Evolutionary conservation across 2,888 invertebrate genomes (phyloP), one percentile per base, ranked within the genome.

Genomic region (Eurois occulta): DNA sequence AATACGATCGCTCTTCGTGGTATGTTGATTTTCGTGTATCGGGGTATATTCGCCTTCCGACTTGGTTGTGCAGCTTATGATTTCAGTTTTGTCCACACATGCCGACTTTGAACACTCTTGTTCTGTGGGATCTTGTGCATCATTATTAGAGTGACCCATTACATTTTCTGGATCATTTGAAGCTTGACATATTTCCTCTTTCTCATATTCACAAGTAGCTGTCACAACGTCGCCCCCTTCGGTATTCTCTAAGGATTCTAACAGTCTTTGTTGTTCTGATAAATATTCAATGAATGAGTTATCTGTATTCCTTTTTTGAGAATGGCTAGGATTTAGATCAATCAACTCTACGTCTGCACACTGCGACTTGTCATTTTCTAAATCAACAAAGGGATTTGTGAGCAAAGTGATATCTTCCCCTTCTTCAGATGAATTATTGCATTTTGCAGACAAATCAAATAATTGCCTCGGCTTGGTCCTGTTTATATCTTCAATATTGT

Each of bases 221-320:
- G 32, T 32, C 28, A 64, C 35, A 78, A 8, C 18, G n/a, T 67
- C 55, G 32, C 28, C 55, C 28, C 68, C 75, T 68, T 46, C 62
- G 32, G 43, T 67, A 41, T 52, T 65, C n/a, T 32, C 87, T 75
- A 94, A 88, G 38, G 87, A 90, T 71, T 90, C 74, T 35, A 94
- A 81, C 48, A 95, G 82, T 74, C 91, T 92, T 66, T 92, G 86
- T 89, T 94, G 94, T 35, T 90, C 87, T 55, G 88, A 88, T 65
- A 93, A 88, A 87, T 91, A 94, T 78, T 91, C 83, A 24, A 89
- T 89, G 86, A 93, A 93, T 24, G 90, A 87, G 75, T 89, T 84
- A 35, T 88, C 84, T 62, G 66, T 84, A 75, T 87, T 28, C 41
- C 3, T 65, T 43, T 80, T 83, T 76, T 81, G 76, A 72, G 77